Percentiles rank a stretch among this genome's conserved stretches.
phyloP scores from a whole-genome alignment of 2,888 invertebrate species.

The Cephus sareptanus region DNA sequence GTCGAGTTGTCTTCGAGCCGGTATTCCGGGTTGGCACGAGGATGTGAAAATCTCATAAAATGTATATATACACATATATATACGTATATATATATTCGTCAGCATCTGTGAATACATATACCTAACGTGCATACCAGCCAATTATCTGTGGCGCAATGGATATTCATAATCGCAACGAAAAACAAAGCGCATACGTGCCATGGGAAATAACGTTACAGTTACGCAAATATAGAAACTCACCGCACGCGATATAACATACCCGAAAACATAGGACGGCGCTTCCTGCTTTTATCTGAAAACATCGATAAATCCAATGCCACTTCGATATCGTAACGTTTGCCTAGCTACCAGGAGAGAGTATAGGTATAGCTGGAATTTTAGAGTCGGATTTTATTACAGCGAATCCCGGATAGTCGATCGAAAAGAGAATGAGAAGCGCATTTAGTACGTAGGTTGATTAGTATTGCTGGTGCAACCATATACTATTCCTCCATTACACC shows the following conservation, averaged over 20 bases:
- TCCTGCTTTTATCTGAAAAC: conserved; percentile 16
- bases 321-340: background rate
- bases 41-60: background rate
- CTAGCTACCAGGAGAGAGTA: background rate
- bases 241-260: too few relatives aligned
- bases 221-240: too few relatives aligned
- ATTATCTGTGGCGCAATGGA: background rate
- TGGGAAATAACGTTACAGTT: too few relatives aligned
- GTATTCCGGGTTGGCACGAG: background rate
- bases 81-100: background rate
- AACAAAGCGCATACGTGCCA: too few relatives aligned
- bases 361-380: too few relatives aligned
- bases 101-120: background rate
- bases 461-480: too few relatives aligned
- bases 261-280: conserved; percentile 4
- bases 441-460: too few relatives aligned
- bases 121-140: background rate
- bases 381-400: too few relatives aligned
- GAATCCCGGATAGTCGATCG: background rate
- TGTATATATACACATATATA: too few relatives aligned
- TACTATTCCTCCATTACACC: too few relatives aligned
- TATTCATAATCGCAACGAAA: too few relatives aligned
- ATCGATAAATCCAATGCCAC: background rate
- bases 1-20: background rate
- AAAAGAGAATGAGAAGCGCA: background rate